Percentiles rank a stretch among this genome's conserved stretches.
Evolutionary conservation across 2,888 invertebrate genomes (phyloP).

Genomic region (Eilema griseolum): DNA sequence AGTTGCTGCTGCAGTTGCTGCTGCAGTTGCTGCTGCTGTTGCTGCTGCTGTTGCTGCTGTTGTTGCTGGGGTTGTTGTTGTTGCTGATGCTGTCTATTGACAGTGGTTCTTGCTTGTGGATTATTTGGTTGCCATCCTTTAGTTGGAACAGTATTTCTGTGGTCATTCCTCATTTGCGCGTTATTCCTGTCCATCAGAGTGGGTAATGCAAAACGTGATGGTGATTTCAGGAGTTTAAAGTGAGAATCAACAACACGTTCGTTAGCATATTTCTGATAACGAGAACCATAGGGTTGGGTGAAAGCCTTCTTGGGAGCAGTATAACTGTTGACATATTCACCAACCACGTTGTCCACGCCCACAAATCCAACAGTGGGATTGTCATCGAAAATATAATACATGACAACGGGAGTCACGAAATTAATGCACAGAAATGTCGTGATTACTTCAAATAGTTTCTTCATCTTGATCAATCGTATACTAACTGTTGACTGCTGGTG

Average conservation of each 20-base stretch:
- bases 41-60: neutral
- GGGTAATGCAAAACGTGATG: constrained; percentile 15
- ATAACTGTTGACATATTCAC: constrained; percentile 45
- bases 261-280: constrained; percentile 50
- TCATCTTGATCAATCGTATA: constrained; percentile 59
- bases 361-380: constrained; percentile 59
- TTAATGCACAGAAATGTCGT: constrained; percentile 53
- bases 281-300: constrained; percentile 48
- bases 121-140: constrained; percentile 27
- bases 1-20: neutral
- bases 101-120: constrained; percentile 12
- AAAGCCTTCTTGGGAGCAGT: constrained; percentile 55
- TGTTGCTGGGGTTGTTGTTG: neutral
- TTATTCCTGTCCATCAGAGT: constrained; percentile 25
- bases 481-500: constrained; percentile 45
- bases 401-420: constrained; percentile 51
- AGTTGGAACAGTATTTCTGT: constrained; percentile 33
- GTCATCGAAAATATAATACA: constrained; percentile 64
- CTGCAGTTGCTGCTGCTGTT: neutral
- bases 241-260: constrained; percentile 63
- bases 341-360: constrained; percentile 46
- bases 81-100: constrained; percentile 8
- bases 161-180: constrained; percentile 26
- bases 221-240: constrained; percentile 60
- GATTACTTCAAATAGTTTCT: constrained; percentile 52